Conservation (phyloP, 2,888 invertebrate genomes). For the Rotaria magnacalcarata region DNA sequence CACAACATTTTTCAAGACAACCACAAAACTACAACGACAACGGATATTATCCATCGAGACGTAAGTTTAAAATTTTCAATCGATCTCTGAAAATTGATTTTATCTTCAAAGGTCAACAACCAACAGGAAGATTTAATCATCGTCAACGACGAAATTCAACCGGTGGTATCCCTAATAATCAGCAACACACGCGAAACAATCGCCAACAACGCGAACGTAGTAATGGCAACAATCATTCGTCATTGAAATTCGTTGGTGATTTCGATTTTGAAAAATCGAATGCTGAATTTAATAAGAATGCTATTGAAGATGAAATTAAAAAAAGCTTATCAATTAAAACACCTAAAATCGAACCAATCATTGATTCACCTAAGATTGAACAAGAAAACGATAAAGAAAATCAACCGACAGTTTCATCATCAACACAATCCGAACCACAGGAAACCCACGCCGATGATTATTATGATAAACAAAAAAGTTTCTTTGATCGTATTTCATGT, state of each 20-base stretch:
- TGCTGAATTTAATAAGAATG: slow-evolving; percentile 78
- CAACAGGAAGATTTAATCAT: neutral
- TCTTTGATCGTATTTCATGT: slow-evolving; percentile 98
- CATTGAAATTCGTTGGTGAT: slow-evolving; percentile 85
- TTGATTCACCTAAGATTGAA: slow-evolving; percentile 30
- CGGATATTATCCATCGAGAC: neutral
- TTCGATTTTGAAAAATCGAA: slow-evolving; percentile 98
- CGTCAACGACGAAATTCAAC: slow-evolving; percentile 12
- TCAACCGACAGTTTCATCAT: neutral
- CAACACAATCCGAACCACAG: neutral
- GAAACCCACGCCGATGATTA: slow-evolving; percentile 56
- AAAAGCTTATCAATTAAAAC: slow-evolving; percentile 71
- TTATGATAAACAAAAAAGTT: slow-evolving; percentile 92
- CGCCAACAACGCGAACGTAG: slow-evolving; percentile 40
- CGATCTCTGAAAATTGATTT: neutral
- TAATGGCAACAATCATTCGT: slow-evolving; percentile 30
- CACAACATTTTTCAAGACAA: slow-evolving; percentile 39
- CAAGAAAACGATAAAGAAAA: neutral
- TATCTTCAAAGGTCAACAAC: neutral
- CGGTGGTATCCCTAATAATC: neutral
- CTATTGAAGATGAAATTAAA: slow-evolving; percentile 72
- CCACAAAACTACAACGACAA: neutral
- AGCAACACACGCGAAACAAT: slow-evolving; percentile 24
- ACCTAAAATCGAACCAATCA: slow-evolving; percentile 27
- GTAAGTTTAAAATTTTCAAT: neutral